phyloP scores from a whole-genome alignment of 2,888 invertebrate genomes.

The Scelioninae gen. 1 region DNA sequence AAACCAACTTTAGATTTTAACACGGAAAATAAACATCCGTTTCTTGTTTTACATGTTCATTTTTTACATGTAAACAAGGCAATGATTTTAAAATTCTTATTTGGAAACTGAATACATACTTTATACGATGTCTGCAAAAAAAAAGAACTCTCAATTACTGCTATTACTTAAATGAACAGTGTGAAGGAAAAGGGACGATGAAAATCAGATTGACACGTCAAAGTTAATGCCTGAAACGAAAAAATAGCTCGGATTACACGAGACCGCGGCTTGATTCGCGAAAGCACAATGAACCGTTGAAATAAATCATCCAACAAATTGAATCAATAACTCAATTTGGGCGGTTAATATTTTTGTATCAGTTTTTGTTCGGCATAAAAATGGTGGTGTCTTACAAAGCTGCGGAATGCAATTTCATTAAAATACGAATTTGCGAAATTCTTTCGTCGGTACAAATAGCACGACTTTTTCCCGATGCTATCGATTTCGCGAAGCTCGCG shows the following conservation, averaged over 20 bases:
- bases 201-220: slow-evolving; percentile 37
- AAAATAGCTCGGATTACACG: slow-evolving; percentile 42
- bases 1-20: too few species aligned
- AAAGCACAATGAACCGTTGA: slow-evolving; percentile 56
- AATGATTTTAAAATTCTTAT: too few species aligned
- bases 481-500: slow-evolving; percentile 29
- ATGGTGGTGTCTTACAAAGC: slow-evolving; percentile 44
- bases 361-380: slow-evolving; percentile 51
- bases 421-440: slow-evolving; percentile 36
- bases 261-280: slow-evolving; percentile 10
- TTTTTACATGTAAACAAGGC: too few species aligned
- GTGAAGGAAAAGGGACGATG: slow-evolving; percentile 27
- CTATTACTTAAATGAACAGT: slow-evolving; percentile 34
- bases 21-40: too few species aligned
- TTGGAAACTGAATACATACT: too few species aligned
- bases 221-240: slow-evolving; percentile 34
- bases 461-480: slow-evolving; percentile 29
- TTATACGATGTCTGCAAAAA: too few species aligned
- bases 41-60: too few species aligned
- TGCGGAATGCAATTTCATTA: slow-evolving; percentile 48
- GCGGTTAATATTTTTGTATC: slow-evolving; percentile 53
- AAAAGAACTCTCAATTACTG: slow-evolving; percentile 26
- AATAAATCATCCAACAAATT: slow-evolving; percentile 61
- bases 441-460: slow-evolving; percentile 36
- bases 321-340: slow-evolving; percentile 53